Conservation (phyloP, 2,888 invertebrate genomes). For the Scaptomyza tumidula region DNA sequence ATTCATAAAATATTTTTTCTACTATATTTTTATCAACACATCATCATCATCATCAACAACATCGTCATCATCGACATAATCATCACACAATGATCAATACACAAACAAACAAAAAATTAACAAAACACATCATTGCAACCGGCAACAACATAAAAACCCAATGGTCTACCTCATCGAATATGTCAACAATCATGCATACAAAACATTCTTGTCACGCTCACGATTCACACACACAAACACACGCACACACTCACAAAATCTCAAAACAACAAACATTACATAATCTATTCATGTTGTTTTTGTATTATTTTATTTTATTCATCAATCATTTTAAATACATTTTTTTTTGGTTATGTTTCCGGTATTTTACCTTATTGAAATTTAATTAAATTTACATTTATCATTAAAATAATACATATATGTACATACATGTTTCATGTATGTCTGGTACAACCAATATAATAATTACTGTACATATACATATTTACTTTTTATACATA, state of each 20-base stretch:
- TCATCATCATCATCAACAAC: constrained; percentile 10
- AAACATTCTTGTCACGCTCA: constrained; percentile 66
- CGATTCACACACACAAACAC: constrained; percentile 31
- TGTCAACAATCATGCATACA: constrained; percentile 52
- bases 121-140: constrained; percentile 37
- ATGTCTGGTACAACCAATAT: constrained; percentile 40
- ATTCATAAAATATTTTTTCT: constrained; percentile 33
- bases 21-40: constrained; percentile 37
- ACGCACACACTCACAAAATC: constrained; percentile 13
- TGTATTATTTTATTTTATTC: constrained; percentile 59
- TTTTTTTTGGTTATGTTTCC: constrained; percentile 65
- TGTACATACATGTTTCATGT: constrained; percentile 21
- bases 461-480: constrained; percentile 62
- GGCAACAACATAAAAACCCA: constrained; percentile 40
- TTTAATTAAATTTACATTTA: constrained; percentile 70
- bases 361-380: constrained; percentile 66
- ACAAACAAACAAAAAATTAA: constrained; percentile 22
- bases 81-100: constrained; percentile 28
- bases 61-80: constrained; percentile 24
- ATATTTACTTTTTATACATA: constrained; percentile 51
- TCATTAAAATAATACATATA: constrained; percentile 29
- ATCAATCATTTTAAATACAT: constrained; percentile 67
- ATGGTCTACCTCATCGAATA: constrained; percentile 48
- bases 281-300: constrained; percentile 56
- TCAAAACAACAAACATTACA: constrained; percentile 53